These are phyloP conservation scores for Sminthurinus signatus DNA, from an alignment of 1,140 invertebrate genomes.

Conservation along the genomic window DNA sequence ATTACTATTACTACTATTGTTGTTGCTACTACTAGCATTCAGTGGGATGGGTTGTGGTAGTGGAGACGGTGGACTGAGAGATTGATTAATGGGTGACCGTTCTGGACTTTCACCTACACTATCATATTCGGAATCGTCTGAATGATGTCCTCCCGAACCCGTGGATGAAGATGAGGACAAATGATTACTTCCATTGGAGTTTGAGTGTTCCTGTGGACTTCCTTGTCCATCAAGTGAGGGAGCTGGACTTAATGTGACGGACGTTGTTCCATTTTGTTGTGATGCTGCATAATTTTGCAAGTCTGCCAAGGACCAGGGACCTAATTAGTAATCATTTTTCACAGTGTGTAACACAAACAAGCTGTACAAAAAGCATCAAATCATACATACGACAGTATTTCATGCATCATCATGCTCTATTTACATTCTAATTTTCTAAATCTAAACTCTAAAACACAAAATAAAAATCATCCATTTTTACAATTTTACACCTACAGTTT, in stretches of 20 bases:
- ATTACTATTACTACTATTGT: conserved; percentile 25
- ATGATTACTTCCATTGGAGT: conserved; percentile 37
- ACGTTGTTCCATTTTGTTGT: conserved; percentile 47
- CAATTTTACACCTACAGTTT: no score
- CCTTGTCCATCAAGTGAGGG: conserved; percentile 81
- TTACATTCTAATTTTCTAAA: no score
- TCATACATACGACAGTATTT: background rate
- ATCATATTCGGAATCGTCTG: conserved; percentile 64
- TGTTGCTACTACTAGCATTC: conserved; percentile 24
- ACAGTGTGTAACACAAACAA: background rate
- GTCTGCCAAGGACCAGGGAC: conserved; percentile 39
- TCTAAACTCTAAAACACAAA: no score
- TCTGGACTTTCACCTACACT: conserved; percentile 46
- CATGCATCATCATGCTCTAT: no score
- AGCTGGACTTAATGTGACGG: conserved; percentile 80
- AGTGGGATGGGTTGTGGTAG: conserved; percentile 27
- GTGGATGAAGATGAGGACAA: conserved; percentile 48
- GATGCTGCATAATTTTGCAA: conserved; percentile 40
- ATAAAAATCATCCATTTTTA: no score
- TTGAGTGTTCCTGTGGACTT: conserved; percentile 66
- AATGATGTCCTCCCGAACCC: conserved; percentile 46
- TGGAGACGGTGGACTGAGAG: conserved; percentile 33
- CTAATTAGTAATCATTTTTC: conserved; percentile 27
- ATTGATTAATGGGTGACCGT: conserved; percentile 42
- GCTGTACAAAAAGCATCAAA: background rate